Conservation (phyloP, 2,888 invertebrate genomes). For the Campoplex nolae region DNA sequence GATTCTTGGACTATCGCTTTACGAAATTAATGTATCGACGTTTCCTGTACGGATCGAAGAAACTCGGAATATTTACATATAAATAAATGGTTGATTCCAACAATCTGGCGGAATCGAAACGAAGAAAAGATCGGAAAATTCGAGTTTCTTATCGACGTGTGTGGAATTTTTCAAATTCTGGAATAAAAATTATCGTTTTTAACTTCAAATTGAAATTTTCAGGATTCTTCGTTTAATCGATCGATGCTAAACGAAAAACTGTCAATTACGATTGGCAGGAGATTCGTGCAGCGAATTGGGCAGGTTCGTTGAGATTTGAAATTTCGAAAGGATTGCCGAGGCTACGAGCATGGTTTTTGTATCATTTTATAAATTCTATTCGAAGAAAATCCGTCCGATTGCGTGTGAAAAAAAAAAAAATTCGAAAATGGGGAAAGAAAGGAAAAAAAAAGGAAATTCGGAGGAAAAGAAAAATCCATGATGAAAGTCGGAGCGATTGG, state of each 20-base stretch:
- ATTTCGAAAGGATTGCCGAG: neutral
- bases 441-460: conserved; percentile 2
- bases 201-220: neutral
- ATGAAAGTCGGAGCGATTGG: conserved; percentile 33
- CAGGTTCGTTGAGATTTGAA: neutral
- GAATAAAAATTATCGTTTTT: neutral
- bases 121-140: neutral
- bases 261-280: too few species aligned
- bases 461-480: conserved; percentile 4
- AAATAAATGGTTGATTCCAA: too few species aligned
- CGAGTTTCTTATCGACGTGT: too few species aligned
- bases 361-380: neutral
- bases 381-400: neutral
- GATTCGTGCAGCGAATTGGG: too few species aligned
- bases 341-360: neutral
- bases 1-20: neutral
- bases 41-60: neutral
- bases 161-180: neutral
- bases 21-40: neutral
- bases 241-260: neutral
- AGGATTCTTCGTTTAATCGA: neutral
- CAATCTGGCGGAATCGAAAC: neutral
- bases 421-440: neutral
- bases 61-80: too few species aligned
- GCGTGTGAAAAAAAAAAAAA: neutral